Base-by-base conservation (phyloP, 2,888 invertebrate species). In the Archips xylosteana region DNA sequence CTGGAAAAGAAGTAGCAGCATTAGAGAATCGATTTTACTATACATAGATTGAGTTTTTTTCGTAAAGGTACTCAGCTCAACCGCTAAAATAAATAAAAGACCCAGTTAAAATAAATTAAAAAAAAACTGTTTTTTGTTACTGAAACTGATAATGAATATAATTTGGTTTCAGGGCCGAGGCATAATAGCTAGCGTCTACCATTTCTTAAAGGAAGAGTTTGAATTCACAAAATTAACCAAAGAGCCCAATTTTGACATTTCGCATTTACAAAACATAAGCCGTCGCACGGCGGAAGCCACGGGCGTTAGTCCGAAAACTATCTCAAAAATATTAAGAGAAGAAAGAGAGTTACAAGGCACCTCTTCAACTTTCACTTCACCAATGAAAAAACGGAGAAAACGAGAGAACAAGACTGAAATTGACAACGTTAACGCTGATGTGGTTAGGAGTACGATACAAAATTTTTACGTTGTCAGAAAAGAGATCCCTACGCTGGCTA, bases 151-250 rank as follows among this genome's bases (percentile, higher is more conserved):
- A 39, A 39, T 39, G n/a, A 47, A 59, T 59, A 64, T 54, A 4
- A 64, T 67, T 74, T 76, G 72, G 70, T 77, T 75, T 77, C 70
- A 79, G 79, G 78, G 75, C 59, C 74, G 76, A 51, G 63, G 67
- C 59, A 77, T 79, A 59, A 74, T 79, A 23, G 79, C 78, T 23
- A 76, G 73, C 36, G 76, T 79, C 39, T 77, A 77, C 68, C 70
- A 76, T 74, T 77, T 76, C 36, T 62, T 76, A 12, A 74, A 63
- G 67, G 65, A 77, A 75, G 78, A 77, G 49, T 76, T 73, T 62
- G 76, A 76, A 70, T 77, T 77, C 42, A 77, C 76, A 12, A 67
- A 73, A 61, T n/a, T 51, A 34, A 54, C 57, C 59, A 70, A 63
- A 70, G 76, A 76, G 61, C 67, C 71, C n/a, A 71, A 76, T 32